Conservation (phyloP, 2,797 vertebrate genomes). For the Labeo calbasu region DNA sequence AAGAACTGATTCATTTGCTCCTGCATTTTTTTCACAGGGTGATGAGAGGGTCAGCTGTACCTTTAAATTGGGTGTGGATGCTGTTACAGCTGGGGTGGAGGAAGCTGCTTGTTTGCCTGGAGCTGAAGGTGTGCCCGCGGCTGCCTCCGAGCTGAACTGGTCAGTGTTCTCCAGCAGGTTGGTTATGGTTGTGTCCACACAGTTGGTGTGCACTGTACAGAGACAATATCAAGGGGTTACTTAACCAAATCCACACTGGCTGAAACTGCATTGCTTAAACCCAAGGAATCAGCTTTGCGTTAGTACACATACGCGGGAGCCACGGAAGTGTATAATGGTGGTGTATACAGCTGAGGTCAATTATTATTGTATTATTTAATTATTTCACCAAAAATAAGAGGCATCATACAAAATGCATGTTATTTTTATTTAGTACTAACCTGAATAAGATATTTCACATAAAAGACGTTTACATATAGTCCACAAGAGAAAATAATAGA, state of each 20-base stretch:
- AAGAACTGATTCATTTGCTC: background rate
- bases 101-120: slow-evolving; percentile 53
- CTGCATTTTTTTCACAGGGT: background rate
- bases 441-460: too few relatives aligned
- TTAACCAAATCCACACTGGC: background rate
- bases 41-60: slow-evolving; percentile 57
- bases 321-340: background rate
- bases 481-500: too few relatives aligned
- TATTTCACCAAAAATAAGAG: too few relatives aligned
- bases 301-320: background rate
- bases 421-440: too few relatives aligned
- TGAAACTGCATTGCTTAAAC: background rate
- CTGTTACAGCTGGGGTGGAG: slow-evolving; percentile 57
- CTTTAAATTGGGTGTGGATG: slow-evolving; percentile 69
- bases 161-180: slow-evolving; percentile 92
- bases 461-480: too few relatives aligned
- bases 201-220: slow-evolving; percentile 86
- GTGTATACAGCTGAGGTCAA: too few relatives aligned
- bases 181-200: slow-evolving; percentile 95
- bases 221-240: background rate
- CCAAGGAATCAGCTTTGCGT: slow-evolving; percentile 29
- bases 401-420: background rate
- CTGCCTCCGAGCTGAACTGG: slow-evolving; percentile 71
- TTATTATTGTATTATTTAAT: too few relatives aligned
- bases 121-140: slow-evolving; percentile 60